Evolutionary conservation across 2,888 invertebrate genomes (phyloP).

Genomic region (Aricia artaxerxes): DNA sequence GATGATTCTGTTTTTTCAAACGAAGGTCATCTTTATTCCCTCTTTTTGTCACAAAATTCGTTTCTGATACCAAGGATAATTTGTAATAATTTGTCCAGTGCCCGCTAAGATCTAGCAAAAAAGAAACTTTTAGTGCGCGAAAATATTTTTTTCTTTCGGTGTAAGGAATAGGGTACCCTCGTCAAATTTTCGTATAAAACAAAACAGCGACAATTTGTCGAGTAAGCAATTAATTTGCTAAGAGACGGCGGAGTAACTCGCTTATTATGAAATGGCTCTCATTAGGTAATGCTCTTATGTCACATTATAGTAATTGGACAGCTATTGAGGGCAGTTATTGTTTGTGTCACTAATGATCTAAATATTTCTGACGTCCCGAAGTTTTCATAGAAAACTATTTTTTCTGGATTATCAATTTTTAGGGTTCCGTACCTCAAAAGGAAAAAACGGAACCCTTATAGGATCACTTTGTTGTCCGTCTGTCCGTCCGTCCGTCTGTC

Average conservation of each 20-base stretch:
- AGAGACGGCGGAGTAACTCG: constrained; percentile 58
- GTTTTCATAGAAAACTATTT: too few species aligned
- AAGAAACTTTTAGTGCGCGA: constrained; percentile 36
- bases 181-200: constrained; percentile 58
- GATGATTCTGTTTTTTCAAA: too few species aligned
- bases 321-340: not conserved
- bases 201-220: constrained; percentile 69
- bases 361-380: not conserved
- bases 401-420: too few species aligned
- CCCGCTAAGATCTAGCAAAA: constrained; percentile 33
- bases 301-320: constrained; percentile 34
- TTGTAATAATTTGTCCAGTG: constrained; percentile 1
- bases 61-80: not conserved
- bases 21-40: too few species aligned
- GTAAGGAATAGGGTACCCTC: constrained; percentile 59
- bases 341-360: not conserved
- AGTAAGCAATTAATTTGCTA: constrained; percentile 53
- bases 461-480: too few species aligned
- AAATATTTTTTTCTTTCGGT: constrained; percentile 47
- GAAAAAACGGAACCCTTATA: too few species aligned
- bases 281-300: constrained; percentile 37
- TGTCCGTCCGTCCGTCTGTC: too few species aligned
- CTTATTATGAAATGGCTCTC: constrained; percentile 51
- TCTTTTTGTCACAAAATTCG: not conserved
- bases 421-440: too few species aligned